Evolutionary conservation across 2,888 invertebrate genomes (phyloP), one percentile per base, ranked within the genome.

Genomic region (Hemithea aestivaria): DNA sequence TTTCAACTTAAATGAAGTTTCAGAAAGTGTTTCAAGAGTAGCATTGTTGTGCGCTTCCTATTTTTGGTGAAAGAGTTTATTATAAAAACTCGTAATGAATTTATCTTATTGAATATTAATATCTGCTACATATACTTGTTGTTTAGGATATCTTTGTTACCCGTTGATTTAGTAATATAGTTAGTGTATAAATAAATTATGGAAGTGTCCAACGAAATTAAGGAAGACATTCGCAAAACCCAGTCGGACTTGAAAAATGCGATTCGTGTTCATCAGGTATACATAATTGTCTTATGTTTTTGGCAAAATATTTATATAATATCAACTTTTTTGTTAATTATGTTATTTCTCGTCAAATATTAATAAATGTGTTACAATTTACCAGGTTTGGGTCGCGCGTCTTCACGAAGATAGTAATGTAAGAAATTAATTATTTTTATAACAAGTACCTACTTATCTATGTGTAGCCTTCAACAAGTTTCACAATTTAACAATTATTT

Each of bases 151-250:
- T 4, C 16, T 16, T 2, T 2, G 16, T 16, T 4, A 16, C 2
- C 16, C 5, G 16, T 16, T 16, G 16, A 16, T 16, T 4, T 10
- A 11, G 26, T 9, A 10, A 26, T 6, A 10, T 16, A 31, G 8
- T 9, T 16, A 6, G 9, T 8, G 12, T 16, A 31, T 11, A 16
- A 20, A 1, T 22, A 16, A 29, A 48, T 10, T 35, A 90, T 90
- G 90, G 90, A 90, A 87, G 89, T 90, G 53, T 89, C 90, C 42
- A 89, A 88, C 64, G 84, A 88, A 72, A 87, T 90, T 62, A 89
- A 89, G 62, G 89, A 89, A 74, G 89, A 90, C 62, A 90, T 91
- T 67, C 79, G 88, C 41, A 83, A 83, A 73, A 88, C 89, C 48
- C 90, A 90, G 67, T 81, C 81, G 40, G 89, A 90, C 61, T 80